Base-by-base conservation (phyloP, 2,113 vertebrate species). In the Gadus chalcogrammus region DNA sequence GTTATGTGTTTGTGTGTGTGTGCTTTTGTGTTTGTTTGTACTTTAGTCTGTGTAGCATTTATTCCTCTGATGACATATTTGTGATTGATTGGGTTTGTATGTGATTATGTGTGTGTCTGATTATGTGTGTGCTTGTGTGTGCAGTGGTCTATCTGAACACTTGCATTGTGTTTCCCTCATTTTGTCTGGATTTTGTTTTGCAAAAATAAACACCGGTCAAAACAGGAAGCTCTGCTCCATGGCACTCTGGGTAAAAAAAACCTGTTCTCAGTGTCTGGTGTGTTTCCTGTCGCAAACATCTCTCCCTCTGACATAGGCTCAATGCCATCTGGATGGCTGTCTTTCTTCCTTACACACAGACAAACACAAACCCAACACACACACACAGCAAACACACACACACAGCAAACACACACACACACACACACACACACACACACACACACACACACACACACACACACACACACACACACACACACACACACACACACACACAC, bases 131-230 rank as follows among this genome's bases (percentile, higher is more conserved):
- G 69, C 76, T 38, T 68, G 31, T 61, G 17, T 58, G 55, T n/a
- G 55, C 9, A 58, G 17, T 5, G 55, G 12, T 17, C 55, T 16
- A n/a, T n/a, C 55, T 58, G 15, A 17, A n/a, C n/a, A n/a, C n/a
- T 5, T 58, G 55, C 9, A 48, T 48, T 48, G 42, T 48, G 2
- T 48, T 7, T 48, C 42, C 42, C 12, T 9, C 42, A 48, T 48
- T 48, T 48, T 66, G 66, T 70, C 24, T 74, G 69, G 52, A 71
- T 56, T 68, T 77, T 80, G 78, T 80, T 68, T 76, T 61, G 28
- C n/a, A 48, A 79, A 81, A 75, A 60, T 79, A 84, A 86, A 88
- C 84, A 85, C 55, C 75, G 42, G 61, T 77, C 64, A 55, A 27
- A 76, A 85, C 81, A 88, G 79, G 81, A 82, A 78, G 70, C 35